Base-by-base conservation (phyloP, 35 echinoderm and acorn worm genomes). In the Patiria miniata region DNA sequence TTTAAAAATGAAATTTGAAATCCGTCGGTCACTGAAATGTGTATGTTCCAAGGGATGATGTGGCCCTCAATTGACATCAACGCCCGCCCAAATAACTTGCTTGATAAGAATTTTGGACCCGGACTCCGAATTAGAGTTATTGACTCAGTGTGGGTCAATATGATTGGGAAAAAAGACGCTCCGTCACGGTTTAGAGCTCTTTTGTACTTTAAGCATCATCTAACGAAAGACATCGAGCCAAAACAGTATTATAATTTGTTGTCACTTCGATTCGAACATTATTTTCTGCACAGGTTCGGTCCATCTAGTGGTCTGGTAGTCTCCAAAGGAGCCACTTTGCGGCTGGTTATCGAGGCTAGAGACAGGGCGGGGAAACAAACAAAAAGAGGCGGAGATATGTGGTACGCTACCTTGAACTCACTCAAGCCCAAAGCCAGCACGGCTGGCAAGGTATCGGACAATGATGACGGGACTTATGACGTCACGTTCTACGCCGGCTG, bases 401-500 rank as follows among this genome's bases (percentile, higher is more conserved):
- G 65, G 65, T 73, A 32, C 8, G 65, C 65, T 73, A 36, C 65
- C 65, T 7, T 73, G 7, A 73, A 73, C 65, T 73, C 65, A 30
- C 34, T 73, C 7, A 73, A 36, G 10, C 65, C 65, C 0, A 73
- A 73, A 36, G 65, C 65, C 14, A 79, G 85, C 28, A 90, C 80
- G 28, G 81, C 83, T 14, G 87, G 87, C 1, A 81, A 90, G 7
- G 65, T 90, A 32, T 39, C 51, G 9, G 88, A 90, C 39, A 21
- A 83, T 1, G 52, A 52, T 12, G 77, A 90, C 37, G 88, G 88
- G 9, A 61, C 56, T 2, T 90, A 90, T 51, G 61, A 77, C 21
- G 88, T 81, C 7, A 40, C n/a, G 39, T 90, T 90, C 69, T 84
- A 81, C 26, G 33, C 38, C 17, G 56, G 88, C 16, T 90, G 88